Conservation (phyloP, 2,113 vertebrate genomes). For the Fregetta grallaria region DNA sequence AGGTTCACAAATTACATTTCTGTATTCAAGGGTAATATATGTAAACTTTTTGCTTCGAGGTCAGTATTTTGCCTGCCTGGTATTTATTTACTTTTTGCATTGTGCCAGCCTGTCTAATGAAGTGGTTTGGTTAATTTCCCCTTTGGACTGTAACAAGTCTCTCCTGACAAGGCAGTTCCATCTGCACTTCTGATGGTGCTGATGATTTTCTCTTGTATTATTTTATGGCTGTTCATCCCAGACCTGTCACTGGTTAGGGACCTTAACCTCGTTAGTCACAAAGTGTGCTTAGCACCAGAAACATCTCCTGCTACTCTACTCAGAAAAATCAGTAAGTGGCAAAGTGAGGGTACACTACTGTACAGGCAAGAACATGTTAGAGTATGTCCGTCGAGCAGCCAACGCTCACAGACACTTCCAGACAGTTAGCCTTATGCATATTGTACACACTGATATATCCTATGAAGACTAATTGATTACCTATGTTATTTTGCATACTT, state of each 20-base stretch:
- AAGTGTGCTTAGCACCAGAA: background rate
- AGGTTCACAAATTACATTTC: background rate
- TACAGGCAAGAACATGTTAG: accelerated
- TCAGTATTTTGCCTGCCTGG: background rate
- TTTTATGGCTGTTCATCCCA: background rate
- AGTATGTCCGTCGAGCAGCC: background rate
- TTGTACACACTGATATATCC: too few relatives aligned
- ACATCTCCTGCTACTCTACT: background rate
- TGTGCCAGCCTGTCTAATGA: background rate
- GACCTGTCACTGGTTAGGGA: background rate
- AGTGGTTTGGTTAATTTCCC: background rate
- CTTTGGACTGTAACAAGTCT: background rate
- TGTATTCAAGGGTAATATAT: background rate
- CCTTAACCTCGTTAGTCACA: background rate
- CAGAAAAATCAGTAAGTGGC: background rate
- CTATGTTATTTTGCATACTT: background rate
- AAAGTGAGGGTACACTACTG: background rate
- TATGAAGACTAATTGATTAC: background rate
- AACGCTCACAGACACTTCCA: background rate
- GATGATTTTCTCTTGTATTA: background rate
- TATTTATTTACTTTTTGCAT: background rate
- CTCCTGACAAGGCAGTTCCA: background rate
- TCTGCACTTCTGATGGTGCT: background rate
- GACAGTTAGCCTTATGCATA: background rate
- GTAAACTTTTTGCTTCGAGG: background rate